These are phyloP conservation scores for Caprella mutica DNA, from an alignment of 2,888 invertebrate genomes.

Conservation along the genomic window DNA sequence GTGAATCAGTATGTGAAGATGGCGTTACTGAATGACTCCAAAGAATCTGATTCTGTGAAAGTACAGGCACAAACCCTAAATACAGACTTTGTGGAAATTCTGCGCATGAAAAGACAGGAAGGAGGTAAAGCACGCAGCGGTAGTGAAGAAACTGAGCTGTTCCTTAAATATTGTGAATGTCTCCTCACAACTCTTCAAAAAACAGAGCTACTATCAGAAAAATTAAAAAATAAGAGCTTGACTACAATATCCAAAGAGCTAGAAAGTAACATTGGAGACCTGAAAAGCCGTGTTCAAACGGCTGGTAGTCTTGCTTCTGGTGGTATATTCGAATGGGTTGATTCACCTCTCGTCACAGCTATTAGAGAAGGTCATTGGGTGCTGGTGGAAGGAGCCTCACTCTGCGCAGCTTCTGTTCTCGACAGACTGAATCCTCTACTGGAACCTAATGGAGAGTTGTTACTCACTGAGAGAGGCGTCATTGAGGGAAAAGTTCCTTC, in stretches of 20 bases:
- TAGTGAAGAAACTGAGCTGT: slow-evolving; percentile 22
- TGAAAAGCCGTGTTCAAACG: slow-evolving; percentile 35
- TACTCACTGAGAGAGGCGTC: slow-evolving; percentile 82
- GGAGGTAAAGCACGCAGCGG: slow-evolving; percentile 12
- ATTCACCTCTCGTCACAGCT: slow-evolving; percentile 74
- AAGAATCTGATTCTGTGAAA: too few relatives aligned
- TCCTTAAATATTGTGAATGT: slow-evolving; percentile 21
- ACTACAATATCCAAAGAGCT: neutral
- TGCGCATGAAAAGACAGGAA: too few relatives aligned
- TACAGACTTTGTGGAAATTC: slow-evolving; percentile 14
- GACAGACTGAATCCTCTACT: slow-evolving; percentile 91
- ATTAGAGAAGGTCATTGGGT: slow-evolving; percentile 72
- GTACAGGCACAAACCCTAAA: too few relatives aligned
- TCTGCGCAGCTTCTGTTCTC: slow-evolving; percentile 89
- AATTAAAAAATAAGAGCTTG: too few relatives aligned
- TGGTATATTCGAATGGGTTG: slow-evolving; percentile 86
- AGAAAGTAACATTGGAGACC: slow-evolving; percentile 17
- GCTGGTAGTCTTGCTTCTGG: slow-evolving; percentile 37
- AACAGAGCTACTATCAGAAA: too few relatives aligned
- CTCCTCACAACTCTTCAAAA: slow-evolving; percentile 4
- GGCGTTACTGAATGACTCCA: too few relatives aligned
- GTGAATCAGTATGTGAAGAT: too few relatives aligned
- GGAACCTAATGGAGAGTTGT: slow-evolving; percentile 80
- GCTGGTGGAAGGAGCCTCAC: slow-evolving; percentile 81
- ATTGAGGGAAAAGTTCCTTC: slow-evolving; percentile 56